phyloP scores from a whole-genome alignment of 2,888 invertebrate genomes.

The Athalia rosae region DNA sequence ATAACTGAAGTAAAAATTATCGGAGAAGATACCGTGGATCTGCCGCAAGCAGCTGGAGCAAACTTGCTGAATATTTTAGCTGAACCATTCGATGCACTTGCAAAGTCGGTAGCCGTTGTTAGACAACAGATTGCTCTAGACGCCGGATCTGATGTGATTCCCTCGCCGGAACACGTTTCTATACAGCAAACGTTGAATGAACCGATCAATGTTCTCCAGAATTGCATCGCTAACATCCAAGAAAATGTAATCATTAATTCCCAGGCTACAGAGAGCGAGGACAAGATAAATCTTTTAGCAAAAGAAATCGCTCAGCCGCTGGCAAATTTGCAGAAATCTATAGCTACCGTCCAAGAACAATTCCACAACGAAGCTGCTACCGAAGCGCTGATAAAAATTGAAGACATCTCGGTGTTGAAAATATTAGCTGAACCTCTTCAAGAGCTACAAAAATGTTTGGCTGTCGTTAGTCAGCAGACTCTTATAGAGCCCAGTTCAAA shows the following conservation, averaged over 20 bases:
- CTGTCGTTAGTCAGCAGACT: constrained; percentile 70
- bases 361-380: constrained; percentile 45
- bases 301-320: constrained; percentile 65
- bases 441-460: constrained; percentile 73
- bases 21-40: constrained; percentile 48
- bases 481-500: constrained; percentile 69
- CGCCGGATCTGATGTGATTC: constrained; percentile 70
- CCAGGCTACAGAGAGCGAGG: constrained; percentile 54
- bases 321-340: constrained; percentile 65
- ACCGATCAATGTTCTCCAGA: constrained; percentile 63
- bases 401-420: constrained; percentile 64
- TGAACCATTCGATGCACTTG: constrained; percentile 60
- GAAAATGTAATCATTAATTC: constrained; percentile 59
- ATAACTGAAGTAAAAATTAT: constrained; percentile 59
- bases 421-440: constrained; percentile 74
- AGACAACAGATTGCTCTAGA: constrained; percentile 64
- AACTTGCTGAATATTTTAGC: constrained; percentile 57
- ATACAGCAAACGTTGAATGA: constrained; percentile 66
- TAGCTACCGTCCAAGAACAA: constrained; percentile 57
- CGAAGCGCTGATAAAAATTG: constrained; percentile 48
- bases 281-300: constrained; percentile 59
- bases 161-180: constrained; percentile 50
- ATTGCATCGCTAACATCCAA: constrained; percentile 63
- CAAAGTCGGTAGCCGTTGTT: constrained; percentile 68
- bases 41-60: constrained; percentile 43